A percentile compares a stretch with the other conserved stretches of the same genome.
phyloP scores from a whole-genome alignment of 1,140 invertebrate genomes.

The Glomeris maerens region DNA sequence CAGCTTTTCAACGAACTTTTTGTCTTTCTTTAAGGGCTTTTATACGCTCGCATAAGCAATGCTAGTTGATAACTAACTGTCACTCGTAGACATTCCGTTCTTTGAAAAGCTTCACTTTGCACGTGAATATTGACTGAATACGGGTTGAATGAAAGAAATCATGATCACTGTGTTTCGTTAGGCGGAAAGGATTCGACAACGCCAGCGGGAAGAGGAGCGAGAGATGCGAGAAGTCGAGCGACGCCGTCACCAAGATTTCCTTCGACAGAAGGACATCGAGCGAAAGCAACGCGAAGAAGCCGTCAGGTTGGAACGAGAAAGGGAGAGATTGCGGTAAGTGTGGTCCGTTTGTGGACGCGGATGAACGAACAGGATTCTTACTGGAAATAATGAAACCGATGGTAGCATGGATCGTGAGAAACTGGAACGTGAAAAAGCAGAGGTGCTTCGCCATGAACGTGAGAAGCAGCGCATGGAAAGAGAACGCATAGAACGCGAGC shows the following conservation, averaged over 20 bases:
- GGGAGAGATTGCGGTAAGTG: conserved; percentile 25
- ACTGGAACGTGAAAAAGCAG: conserved; percentile 62
- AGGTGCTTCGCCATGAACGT: conserved; percentile 59
- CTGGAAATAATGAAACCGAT: not conserved
- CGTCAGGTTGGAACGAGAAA: conserved; percentile 46
- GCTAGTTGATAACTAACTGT: not conserved
- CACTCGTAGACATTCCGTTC: not conserved
- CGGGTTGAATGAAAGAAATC: not conserved
- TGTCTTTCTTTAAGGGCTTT: too few species aligned
- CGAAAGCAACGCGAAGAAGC: conserved; percentile 63
- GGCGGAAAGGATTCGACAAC: conserved; percentile 61
- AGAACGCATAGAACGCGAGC: conserved; percentile 65
- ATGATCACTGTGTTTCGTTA: conserved; percentile 20
- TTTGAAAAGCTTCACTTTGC: not conserved
- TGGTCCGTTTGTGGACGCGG: not conserved
- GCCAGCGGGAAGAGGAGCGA: conserved; percentile 57
- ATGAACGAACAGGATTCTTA: not conserved
- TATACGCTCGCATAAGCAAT: not conserved
- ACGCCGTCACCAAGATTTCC: conserved; percentile 50
- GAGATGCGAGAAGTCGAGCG: conserved; percentile 56
- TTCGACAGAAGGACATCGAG: conserved; percentile 57
- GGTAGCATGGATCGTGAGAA: conserved; percentile 51
- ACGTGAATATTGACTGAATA: too few species aligned
- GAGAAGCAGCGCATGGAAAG: conserved; percentile 64
- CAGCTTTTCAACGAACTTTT: too few species aligned